Base-by-base conservation (phyloP, 92 coral and sea anemone genomes). In the Epizoanthus fatuus region DNA sequence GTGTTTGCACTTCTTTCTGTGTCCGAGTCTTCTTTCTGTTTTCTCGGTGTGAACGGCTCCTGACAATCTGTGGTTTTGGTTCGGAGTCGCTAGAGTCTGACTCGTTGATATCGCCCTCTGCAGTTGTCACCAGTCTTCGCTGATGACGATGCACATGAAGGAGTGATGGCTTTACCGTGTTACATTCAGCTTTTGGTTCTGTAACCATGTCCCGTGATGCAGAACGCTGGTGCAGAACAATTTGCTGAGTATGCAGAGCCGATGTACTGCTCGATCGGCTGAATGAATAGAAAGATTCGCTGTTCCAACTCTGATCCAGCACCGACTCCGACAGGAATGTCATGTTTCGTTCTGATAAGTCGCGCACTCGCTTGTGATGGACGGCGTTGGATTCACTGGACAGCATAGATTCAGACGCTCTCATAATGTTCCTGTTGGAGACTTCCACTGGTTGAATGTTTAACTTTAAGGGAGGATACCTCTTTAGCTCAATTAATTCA, bases 401-500 rank as follows among this genome's bases (percentile, higher is more conserved):
- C 63, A 58, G n/a, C 13, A 14, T 14, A 58, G 63, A 58, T 6
- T 58, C 63, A 7, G 20, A 16, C 7, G 16, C 20, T 16, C 25
- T 14, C 25, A 12, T 58, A n/a, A 74, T 74, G 65, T 54, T 54
- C 55, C 64, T 53, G 38, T 37, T 14, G 4, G 51, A 54, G 53
- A 47, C 8, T 40, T 42, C 53, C 29, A 40, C 79, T 17, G 47
- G 62, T 2, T 29, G 64, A 40, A 29, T 74, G 15, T 14, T 5
- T 1, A 16, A 12, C 8, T 29, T 9, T 16, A 25, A 11, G 20
- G 51, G 44, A 6, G 64, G 80, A 15, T 54, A 74, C 7, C 53
- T 45, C 65, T 55, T 74, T 0, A 32, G 39, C 7, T 74, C 65
- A 74, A 74, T 63, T 42, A 74, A 32, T 5, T 74, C 45, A 10